Evolutionary conservation across 2,888 invertebrate genomes (phyloP), one percentile per base, ranked within the genome.

Genomic region (Phengaris alcon): DNA sequence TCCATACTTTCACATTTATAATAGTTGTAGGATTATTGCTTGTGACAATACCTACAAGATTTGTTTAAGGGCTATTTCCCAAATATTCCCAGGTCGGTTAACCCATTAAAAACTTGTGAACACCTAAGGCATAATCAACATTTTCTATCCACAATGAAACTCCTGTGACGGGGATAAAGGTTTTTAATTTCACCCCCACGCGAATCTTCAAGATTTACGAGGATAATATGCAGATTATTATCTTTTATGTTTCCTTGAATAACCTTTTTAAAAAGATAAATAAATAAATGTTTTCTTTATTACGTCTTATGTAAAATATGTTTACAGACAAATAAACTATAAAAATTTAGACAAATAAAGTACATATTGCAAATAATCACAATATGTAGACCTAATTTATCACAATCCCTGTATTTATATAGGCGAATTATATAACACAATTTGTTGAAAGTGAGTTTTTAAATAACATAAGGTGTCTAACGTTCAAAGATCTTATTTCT

Each of bases 181-280:
- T 64, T 64, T 64, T 64, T 64, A 35, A 64, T 64, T 64, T 3
- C 35, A 12, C 35, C 64, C 64, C 64, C 6, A 44, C 10, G 64
- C 35, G 9, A 12, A 52, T 52, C 35, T 35, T 13, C 10, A 64
- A 64, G 64, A 64, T 64, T 64, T 64, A 64, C 64, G 35, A 35
- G 64, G 35, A 35, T 44, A 44, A 64, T 35, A 64, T 64, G 64
- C 64, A 64, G 35, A 64, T 64, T 64, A 64, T 64, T 44, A 64
- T 35, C 64, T 64, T 64, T 64, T 12, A 44, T 64, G 64, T 64
- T 64, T 64, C 64, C 13, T 64, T 48, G 48, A 48, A 48, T 48
- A 3, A 35, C 35, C n/a, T 15, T 57, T 57, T 57, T 4, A 15
- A 15, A 57, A 57, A 57, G 15, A 9, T 8, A 57, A 57, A 57